phyloP scores from a whole-genome alignment of 1,140 invertebrate genomes.

The Pseudachorutes palmiensis region DNA sequence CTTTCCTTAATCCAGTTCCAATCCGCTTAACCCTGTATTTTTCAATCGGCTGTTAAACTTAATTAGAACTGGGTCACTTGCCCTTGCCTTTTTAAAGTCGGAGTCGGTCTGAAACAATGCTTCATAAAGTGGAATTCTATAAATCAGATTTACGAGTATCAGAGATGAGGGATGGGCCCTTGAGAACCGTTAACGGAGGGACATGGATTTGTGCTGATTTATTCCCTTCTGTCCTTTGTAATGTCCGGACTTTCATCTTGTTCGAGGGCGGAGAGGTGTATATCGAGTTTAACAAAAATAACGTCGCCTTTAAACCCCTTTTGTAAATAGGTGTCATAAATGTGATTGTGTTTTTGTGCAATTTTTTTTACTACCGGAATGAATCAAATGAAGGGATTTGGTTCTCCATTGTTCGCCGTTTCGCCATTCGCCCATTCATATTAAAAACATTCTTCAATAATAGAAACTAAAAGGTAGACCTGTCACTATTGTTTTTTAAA shows the following conservation, averaged over 20 bases:
- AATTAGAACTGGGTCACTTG: neutral
- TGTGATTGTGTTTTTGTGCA: neutral
- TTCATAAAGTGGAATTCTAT: slow-evolving; percentile 2
- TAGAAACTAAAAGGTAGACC: no score
- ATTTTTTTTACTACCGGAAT: no score
- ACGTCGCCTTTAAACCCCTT: neutral
- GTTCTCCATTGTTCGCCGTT: no score
- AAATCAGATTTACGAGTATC: no score
- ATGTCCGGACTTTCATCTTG: no score
- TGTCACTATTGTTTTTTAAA: no score
- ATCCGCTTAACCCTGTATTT: neutral
- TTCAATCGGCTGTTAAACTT: neutral
- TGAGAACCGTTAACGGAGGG: neutral
- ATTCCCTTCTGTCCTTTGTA: neutral
- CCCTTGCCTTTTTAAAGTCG: neutral
- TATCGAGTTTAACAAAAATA: neutral
- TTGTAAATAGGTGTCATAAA: neutral
- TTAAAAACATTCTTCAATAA: no score
- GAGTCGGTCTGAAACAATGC: neutral
- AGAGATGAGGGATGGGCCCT: neutral
- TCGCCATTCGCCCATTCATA: no score
- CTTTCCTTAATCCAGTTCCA: no score
- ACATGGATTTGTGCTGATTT: neutral
- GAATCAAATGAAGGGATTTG: no score
- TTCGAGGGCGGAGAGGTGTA: neutral